Conservation (phyloP, 1,140 invertebrate species). For the Notospermus geniculatus region DNA sequence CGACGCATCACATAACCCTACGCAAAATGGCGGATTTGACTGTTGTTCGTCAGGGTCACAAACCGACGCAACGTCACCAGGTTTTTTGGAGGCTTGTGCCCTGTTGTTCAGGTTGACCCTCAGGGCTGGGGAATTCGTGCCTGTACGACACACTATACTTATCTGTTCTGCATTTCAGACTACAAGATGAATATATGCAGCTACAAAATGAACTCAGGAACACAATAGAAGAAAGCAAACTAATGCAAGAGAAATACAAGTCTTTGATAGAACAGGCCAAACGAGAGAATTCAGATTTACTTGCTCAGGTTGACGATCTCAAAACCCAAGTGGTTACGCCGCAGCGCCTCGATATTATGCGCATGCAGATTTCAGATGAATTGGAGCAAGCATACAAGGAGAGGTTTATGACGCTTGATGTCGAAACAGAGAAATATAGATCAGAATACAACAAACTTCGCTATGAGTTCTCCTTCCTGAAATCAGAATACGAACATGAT, state of each 20-base stretch:
- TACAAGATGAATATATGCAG: slow-evolving; percentile 47
- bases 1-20: too few species aligned
- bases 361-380: slow-evolving; percentile 43
- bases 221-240: slow-evolving; percentile 48
- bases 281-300: slow-evolving; percentile 35
- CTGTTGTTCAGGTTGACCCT: too few species aligned
- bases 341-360: slow-evolving; percentile 45
- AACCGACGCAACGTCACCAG: too few species aligned
- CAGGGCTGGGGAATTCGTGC: too few species aligned
- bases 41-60: too few species aligned
- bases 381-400: slow-evolving; percentile 45
- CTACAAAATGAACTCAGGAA: slow-evolving; percentile 43
- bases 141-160: too few species aligned
- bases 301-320: slow-evolving; percentile 40
- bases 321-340: slow-evolving; percentile 47
- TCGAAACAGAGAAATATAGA: slow-evolving; percentile 44
- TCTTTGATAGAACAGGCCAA: slow-evolving; percentile 45
- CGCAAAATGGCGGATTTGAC: too few species aligned
- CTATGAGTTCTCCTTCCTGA: slow-evolving; percentile 51
- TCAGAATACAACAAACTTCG: slow-evolving; percentile 40
- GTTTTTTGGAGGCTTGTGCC: too few species aligned
- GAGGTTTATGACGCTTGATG: slow-evolving; percentile 41
- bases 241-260: slow-evolving; percentile 52
- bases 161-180: slow-evolving; percentile 35
- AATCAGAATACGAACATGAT: slow-evolving; percentile 51